Evolutionary conservation across 1,140 invertebrate genomes (phyloP), one percentile per base, ranked within the genome.

Genomic region (Battus philenor): DNA sequence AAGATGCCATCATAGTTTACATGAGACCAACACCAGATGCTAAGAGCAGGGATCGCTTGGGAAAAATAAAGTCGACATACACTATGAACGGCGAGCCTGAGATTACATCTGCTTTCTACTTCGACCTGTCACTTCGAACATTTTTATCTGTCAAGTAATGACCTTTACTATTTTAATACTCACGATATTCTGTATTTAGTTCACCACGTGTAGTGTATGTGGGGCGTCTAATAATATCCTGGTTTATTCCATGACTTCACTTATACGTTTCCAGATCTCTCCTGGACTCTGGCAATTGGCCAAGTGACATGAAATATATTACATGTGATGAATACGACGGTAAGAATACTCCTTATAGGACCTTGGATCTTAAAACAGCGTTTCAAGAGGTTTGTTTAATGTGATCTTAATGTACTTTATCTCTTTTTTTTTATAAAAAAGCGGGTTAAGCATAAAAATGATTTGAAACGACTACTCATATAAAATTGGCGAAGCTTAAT

Each of bases 61-160:
- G 88, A n/a, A 87, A 90, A 38, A 89, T 94, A n/a, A 88, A 87
- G 53, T 90, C 89, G 1, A 90, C 90, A 0, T 93, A 90, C 64
- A 90, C 91, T 50, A 87, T 93, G 52, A 91, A 90, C 47, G 89
- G 89, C 12, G 88, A 90, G 52, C 92, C 92, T 1, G 89, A 91
- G 68, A 89, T 94, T 34, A 89, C 91, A 1, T 91, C 94, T 3
- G 91, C 93, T 0, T 96, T 97, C 72, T 95, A 96, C 69, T 97
- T 95, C 77, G 95, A 97, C 72, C 67, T 97, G 11, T 89, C 92
- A 4, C 71, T 93, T 13, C 78, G 92, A 31, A 90, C 92, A 5
- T 90, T 96, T 41, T 68, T 90, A n/a, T 89, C 93, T 1, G 90
- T 93, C 59, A 94, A 91, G 90, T 92, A 86, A 85, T 70, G 55